Evolutionary conservation across 2,888 invertebrate genomes (phyloP).

Genomic region (Melanotus villosus): DNA sequence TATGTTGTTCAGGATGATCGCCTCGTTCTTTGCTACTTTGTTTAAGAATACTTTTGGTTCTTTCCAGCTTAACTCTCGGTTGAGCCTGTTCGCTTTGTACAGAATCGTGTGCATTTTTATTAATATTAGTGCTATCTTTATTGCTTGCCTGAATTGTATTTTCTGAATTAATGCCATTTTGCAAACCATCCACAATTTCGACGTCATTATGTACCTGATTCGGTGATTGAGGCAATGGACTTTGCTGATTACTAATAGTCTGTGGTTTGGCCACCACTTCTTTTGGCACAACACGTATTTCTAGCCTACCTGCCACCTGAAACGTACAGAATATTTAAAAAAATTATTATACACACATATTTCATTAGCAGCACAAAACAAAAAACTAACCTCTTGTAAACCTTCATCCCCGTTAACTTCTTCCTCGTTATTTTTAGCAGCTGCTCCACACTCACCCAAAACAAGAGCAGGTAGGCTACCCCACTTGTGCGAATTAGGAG

Average conservation of each 20-base stretch:
- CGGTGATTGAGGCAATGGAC: neutral
- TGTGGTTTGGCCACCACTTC: conserved; percentile 45
- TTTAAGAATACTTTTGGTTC: conserved; percentile 66
- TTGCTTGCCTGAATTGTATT: conserved; percentile 31
- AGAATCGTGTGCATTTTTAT: conserved; percentile 3
- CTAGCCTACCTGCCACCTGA: conserved; percentile 82
- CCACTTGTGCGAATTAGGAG: conserved; percentile 54
- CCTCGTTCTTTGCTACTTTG: conserved; percentile 64
- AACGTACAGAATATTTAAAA: conserved; percentile 27
- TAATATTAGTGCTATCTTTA: conserved; percentile 19
- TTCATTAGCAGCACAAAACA: too few species aligned
- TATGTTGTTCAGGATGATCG: conserved; percentile 56
- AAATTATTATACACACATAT: too few species aligned
- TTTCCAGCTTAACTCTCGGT: conserved; percentile 58
- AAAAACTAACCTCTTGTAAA: conserved; percentile 62
- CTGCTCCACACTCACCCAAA: conserved; percentile 41
- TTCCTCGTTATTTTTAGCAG: conserved; percentile 52
- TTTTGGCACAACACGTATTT: conserved; percentile 82
- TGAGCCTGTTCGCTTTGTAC: conserved; percentile 44
- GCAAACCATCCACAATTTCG: conserved; percentile 16
- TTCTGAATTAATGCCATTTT: conserved; percentile 30
- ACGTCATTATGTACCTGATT: conserved; percentile 12
- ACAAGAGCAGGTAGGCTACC: conserved; percentile 62
- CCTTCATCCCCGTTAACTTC: conserved; percentile 61
- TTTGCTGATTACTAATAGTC: conserved; percentile 5